A percentile compares a stretch with the other conserved stretches of the same genome.
Evolutionary conservation across 2,888 invertebrate genomes (phyloP).

Genomic region (Drosophila neoperkinsi): DNA sequence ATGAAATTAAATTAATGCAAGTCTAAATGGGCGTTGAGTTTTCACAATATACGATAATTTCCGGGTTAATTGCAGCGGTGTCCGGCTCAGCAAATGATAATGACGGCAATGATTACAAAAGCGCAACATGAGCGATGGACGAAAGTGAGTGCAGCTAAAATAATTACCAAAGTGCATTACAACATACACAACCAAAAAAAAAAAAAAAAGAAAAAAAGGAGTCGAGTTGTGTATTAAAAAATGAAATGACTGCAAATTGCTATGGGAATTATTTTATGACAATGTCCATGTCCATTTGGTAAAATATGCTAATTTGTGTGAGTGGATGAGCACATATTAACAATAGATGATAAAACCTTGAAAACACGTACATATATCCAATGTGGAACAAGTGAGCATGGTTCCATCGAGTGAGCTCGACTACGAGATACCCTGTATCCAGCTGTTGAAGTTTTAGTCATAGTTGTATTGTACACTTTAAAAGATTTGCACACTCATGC

Average conservation of each 20-base stretch:
- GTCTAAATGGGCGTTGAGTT: conserved; percentile 32
- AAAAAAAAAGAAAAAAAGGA: conserved; percentile 1
- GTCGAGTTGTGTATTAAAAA: conserved; percentile 7
- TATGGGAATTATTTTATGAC: conserved; percentile 72
- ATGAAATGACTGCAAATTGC: conserved; percentile 70
- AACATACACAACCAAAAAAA: conserved; percentile 42
- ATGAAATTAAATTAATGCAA: conserved; percentile 54
- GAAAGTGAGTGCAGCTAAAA: conserved; percentile 60
- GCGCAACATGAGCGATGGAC: conserved; percentile 13
- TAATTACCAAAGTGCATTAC: conserved; percentile 76
- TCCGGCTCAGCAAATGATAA: conserved; percentile 44
- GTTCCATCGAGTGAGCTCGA: neutral
- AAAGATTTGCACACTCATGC: neutral
- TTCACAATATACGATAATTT: conserved; percentile 22
- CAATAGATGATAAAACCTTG: conserved; percentile 25
- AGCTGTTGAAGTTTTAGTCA: neutral
- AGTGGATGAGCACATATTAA: conserved; percentile 28
- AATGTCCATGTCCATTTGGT: conserved; percentile 49
- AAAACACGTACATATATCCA: neutral
- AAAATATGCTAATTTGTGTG: conserved; percentile 62
- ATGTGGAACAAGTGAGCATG: neutral
- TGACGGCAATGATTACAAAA: conserved; percentile 28
- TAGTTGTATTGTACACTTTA: neutral
- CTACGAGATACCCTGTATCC: neutral
- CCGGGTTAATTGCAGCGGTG: conserved; percentile 47